These are phyloP conservation scores for Nasonia giraulti DNA, from an alignment of 1,140 invertebrate species.

Conservation along the genomic window DNA sequence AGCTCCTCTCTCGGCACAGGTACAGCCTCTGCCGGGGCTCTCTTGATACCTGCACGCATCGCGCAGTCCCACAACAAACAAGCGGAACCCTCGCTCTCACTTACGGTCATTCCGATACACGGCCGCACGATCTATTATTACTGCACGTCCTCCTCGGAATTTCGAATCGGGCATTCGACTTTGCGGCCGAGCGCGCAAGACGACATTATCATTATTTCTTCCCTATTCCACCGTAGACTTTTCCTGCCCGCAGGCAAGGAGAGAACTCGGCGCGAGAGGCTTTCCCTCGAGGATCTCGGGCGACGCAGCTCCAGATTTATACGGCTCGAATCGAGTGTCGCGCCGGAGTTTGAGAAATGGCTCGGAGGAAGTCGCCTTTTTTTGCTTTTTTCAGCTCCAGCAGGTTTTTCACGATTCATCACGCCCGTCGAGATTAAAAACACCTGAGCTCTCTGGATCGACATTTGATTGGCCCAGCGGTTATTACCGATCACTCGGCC, in stretches of 20 bases:
- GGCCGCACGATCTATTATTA: conserved; percentile 30
- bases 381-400: neutral
- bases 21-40: no score
- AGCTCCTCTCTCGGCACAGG: neutral
- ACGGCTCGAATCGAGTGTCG: neutral
- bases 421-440: neutral
- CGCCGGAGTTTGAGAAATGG: conserved; percentile 15
- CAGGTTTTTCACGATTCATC: neutral
- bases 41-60: conserved; percentile 1
- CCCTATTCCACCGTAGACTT: neutral
- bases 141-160: neutral
- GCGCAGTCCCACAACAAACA: conserved; percentile 18
- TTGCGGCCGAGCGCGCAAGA: neutral
- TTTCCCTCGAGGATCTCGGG: neutral
- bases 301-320: conserved; percentile 18
- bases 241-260: neutral
- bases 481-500: neutral
- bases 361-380: neutral
- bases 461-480: no score
- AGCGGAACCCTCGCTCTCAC: conserved; percentile 17
- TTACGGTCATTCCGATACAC: conserved; percentile 1
- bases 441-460: neutral
- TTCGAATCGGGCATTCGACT: conserved; percentile 3
- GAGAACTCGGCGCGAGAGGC: neutral
- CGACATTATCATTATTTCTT: conserved; percentile 31